phyloP scores from a whole-genome alignment of 2,888 invertebrate genomes.

The Cabera pusaria region DNA sequence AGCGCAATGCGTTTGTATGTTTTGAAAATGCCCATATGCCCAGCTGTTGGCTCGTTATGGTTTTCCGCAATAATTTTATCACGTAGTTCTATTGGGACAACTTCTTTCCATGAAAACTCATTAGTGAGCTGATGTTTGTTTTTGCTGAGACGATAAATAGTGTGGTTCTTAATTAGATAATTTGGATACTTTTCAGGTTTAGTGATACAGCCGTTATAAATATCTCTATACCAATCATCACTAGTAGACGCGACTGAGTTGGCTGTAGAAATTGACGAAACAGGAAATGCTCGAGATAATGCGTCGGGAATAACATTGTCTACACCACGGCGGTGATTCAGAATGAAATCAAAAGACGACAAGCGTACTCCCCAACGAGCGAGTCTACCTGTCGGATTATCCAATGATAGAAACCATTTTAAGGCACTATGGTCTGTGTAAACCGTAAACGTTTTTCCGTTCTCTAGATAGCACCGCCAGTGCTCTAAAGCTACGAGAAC shows the following conservation, averaged over 20 bases:
- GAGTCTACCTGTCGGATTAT: slow-evolving; percentile 20
- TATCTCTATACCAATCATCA: slow-evolving; percentile 5
- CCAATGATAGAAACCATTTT: too few relatives aligned
- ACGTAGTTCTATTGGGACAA: slow-evolving; percentile 29
- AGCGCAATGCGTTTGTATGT: slow-evolving; percentile 19
- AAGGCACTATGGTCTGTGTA: too few relatives aligned
- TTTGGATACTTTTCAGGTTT: slow-evolving; percentile 2
- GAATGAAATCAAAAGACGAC: too few relatives aligned
- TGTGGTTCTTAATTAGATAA: slow-evolving; percentile 1
- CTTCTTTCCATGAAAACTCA: too few relatives aligned
- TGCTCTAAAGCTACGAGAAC: too few relatives aligned
- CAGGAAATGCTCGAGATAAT: background rate
- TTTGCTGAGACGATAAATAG: slow-evolving; percentile 14
- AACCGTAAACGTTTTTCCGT: too few relatives aligned
- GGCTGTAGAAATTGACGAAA: slow-evolving; percentile 1
- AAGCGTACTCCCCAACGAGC: slow-evolving; percentile 2
- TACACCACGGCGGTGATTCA: too few relatives aligned
- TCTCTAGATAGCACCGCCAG: too few relatives aligned
- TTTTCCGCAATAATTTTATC: slow-evolving; percentile 20
- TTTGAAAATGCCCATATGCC: too few relatives aligned
- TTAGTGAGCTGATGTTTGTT: slow-evolving; percentile 5
- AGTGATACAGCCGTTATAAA: slow-evolving; percentile 2
- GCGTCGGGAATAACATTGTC: background rate
- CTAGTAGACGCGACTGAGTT: slow-evolving; percentile 1
- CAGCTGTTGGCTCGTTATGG: too few relatives aligned